Percentiles rank a stretch among this genome's conserved stretches.
Conservation (phyloP, 2,888 invertebrate genomes). For the Nephrotoma flavescens region DNA sequence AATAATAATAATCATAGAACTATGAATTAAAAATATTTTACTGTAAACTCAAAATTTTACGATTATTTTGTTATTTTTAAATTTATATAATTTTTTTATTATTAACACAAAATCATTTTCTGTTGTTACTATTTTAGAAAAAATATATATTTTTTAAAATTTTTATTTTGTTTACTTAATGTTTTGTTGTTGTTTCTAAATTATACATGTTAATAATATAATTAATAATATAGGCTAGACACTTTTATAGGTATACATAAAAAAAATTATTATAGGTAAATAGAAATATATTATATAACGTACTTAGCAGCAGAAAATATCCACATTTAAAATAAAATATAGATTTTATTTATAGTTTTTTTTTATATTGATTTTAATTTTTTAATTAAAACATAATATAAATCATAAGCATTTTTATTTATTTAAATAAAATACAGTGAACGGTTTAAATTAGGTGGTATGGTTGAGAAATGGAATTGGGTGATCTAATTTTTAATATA, state of each 20-base stretch:
- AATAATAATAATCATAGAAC: neutral
- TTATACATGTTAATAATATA: neutral
- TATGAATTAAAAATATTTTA: neutral
- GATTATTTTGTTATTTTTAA: neutral
- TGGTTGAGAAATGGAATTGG: neutral
- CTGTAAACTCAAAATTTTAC: neutral
- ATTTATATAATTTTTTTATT: neutral
- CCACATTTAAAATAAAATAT: neutral
- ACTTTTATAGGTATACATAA: neutral
- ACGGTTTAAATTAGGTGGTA: neutral
- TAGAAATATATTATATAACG: neutral
- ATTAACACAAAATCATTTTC: neutral
- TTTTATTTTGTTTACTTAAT: neutral
- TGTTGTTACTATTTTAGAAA: neutral
- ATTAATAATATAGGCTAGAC: neutral
- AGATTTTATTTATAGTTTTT: neutral
- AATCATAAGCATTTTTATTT: neutral
- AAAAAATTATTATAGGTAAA: neutral
- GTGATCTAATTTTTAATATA: too few relatives aligned
- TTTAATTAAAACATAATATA: neutral
- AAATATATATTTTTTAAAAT: neutral
- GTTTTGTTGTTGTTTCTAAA: neutral
- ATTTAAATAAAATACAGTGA: neutral
- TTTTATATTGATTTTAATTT: neutral
- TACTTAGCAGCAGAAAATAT: neutral